Conservation (phyloP, 2,113 vertebrate species). For the Arvicanthis niloticus region DNA sequence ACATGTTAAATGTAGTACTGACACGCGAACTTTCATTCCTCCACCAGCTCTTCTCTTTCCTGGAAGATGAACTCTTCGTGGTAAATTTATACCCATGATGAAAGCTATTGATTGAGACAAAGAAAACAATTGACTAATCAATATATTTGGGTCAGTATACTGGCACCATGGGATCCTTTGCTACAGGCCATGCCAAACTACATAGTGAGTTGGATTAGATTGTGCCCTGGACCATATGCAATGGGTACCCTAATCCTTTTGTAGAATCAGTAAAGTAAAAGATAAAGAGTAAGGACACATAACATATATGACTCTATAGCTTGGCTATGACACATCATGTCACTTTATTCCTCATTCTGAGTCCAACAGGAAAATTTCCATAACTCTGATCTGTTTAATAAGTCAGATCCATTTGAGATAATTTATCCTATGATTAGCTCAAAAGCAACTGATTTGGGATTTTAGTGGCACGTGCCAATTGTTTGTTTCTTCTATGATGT, state of each 20-base stretch:
- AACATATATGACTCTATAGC: neutral
- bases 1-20: neutral
- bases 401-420: neutral
- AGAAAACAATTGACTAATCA: neutral
- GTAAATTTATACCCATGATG: neutral
- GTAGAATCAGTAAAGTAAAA: neutral
- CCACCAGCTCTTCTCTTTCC: neutral
- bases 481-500: neutral
- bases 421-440: neutral
- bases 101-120: neutral
- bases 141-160: neutral
- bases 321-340: neutral
- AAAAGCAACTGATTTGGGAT: neutral
- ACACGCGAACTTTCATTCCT: neutral
- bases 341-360: neutral
- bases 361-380: neutral
- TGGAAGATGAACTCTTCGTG: neutral
- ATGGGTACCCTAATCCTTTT: neutral
- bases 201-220: neutral
- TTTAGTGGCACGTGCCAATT: neutral
- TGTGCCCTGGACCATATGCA: neutral
- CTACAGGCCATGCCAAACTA: neutral
- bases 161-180: neutral
- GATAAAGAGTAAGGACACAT: neutral
- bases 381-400: neutral